Percentiles rank a stretch among this genome's conserved stretches.
Evolutionary conservation across 2,888 invertebrate species (phyloP).

Genomic region (Drosophila suboccidentalis): DNA sequence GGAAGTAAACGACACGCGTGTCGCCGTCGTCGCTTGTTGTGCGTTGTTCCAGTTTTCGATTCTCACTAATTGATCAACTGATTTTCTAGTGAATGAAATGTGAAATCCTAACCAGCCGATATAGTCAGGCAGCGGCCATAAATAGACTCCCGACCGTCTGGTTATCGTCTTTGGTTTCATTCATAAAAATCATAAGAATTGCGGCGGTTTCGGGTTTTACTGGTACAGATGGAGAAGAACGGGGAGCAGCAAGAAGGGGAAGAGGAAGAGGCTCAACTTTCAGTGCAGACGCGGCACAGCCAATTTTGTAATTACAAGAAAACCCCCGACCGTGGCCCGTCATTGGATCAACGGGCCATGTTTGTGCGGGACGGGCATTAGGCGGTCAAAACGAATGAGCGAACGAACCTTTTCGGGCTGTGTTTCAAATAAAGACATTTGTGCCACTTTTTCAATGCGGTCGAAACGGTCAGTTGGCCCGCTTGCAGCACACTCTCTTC

Average conservation of each 20-base stretch:
- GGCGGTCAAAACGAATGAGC: conserved; percentile 44
- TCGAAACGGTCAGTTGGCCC: conserved; percentile 23
- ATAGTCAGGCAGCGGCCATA: conserved; percentile 65
- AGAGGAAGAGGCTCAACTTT: conserved; percentile 49
- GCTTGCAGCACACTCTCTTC: conserved; percentile 19
- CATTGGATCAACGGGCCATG: conserved; percentile 39
- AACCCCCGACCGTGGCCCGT: conserved; percentile 20
- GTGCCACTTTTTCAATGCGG: conserved; percentile 66
- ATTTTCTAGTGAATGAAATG: conserved; percentile 77
- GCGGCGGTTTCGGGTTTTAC: conserved; percentile 1
- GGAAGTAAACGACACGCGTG: conserved; percentile 51
- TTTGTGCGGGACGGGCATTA: conserved; percentile 39
- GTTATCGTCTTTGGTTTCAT: conserved; percentile 63
- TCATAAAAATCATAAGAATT: conserved; percentile 70
- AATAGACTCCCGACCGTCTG: conserved; percentile 51
- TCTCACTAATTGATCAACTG: conserved; percentile 72
- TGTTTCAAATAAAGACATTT: conserved; percentile 71
- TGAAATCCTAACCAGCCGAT: conserved; percentile 64
- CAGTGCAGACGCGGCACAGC: conserved; percentile 53
- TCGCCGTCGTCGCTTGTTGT: conserved; percentile 1
- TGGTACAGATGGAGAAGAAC: background rate
- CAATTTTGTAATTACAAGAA: conserved; percentile 78
- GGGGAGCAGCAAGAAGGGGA: background rate
- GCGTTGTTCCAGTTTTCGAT: conserved; percentile 69
- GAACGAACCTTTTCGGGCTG: conserved; percentile 45